Base-by-base conservation (phyloP, 2,113 vertebrate species). In the Cryptotis parvus region DNA sequence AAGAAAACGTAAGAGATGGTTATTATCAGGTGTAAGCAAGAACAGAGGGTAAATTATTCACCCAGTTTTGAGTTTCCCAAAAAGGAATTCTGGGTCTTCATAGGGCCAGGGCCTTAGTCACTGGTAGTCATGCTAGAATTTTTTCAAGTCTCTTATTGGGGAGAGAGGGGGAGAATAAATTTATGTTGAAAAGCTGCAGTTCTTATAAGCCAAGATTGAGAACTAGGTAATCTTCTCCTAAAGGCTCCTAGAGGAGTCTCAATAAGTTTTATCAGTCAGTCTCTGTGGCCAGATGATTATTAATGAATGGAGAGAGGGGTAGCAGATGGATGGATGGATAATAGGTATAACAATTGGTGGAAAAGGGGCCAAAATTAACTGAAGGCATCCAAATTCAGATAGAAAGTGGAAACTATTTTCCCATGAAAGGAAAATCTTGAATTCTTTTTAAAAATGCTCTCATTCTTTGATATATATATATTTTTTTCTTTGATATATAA, bases 361-460 rank as follows among this genome's bases (percentile, higher is more conserved):
- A 29, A 65, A 58, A 83, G n/a, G 35, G 27, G n/a, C 58, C 37
- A 55, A 58, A 31, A 69, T 29, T 37, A 31, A 68, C 49, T 18
- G 37, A 93, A 85, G 37, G 70, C 31, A 82, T 45, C 63, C n/a
- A 52, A 61, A 82, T 79, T 79, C 84, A 85, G 68, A 55, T 18
- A 72, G 1, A 52, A 94, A 90, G 11, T 16, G 49, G 61, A 82
- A 91, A 81, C 29, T 27, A 14, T 27, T 16, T 80, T 35, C 68
- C 61, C 55, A 66, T 45, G 65, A 87, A 43, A 39, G 22, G 10
- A 39, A 84, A 65, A 14, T 39, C 29, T 26, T 79, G 27, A 41
- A 37, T 9, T 68, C 74, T 82, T 88, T 37, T 65, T 84, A 89
- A 37, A 12, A 41, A 72, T 9, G 37, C 35, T 70, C 69, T 70